A percentile compares a stretch with the other conserved stretches of the same genome.
phyloP scores from a whole-genome alignment of 1,140 invertebrate species.

The Saccostrea glomerata region DNA sequence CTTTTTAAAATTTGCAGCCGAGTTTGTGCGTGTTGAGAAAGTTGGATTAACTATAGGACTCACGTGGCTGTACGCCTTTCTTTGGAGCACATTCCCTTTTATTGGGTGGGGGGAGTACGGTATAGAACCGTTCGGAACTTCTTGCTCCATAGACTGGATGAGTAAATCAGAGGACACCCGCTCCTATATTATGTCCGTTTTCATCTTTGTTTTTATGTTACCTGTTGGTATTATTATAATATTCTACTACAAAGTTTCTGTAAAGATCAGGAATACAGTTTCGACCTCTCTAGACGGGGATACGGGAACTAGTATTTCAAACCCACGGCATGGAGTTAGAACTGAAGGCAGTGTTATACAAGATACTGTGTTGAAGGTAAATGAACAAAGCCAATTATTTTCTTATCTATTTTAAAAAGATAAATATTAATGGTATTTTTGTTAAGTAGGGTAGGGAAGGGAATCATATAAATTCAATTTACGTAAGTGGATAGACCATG shows the following conservation, averaged over 20 bases:
- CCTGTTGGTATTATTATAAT: background rate
- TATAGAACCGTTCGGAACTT: slow-evolving; percentile 55
- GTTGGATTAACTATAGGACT: background rate
- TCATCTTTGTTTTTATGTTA: background rate
- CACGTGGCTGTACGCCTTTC: slow-evolving; percentile 45
- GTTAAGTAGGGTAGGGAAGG: too few relatives aligned
- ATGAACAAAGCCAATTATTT: background rate
- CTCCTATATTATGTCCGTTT: slow-evolving; percentile 44
- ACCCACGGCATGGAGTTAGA: background rate
- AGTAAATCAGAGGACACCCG: background rate
- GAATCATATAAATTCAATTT: too few relatives aligned
- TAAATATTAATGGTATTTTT: too few relatives aligned
- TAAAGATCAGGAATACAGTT: background rate
- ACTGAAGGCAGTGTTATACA: background rate
- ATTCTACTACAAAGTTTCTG: background rate
- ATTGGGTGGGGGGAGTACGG: slow-evolving; percentile 57
- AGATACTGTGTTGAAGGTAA: background rate
- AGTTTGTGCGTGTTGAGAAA: slow-evolving; percentile 25
- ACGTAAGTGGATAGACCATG: too few relatives aligned
- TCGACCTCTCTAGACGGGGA: background rate
- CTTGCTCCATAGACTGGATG: slow-evolving; percentile 57
- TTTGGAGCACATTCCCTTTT: slow-evolving; percentile 56
- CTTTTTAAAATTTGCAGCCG: slow-evolving; percentile 31
- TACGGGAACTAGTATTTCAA: background rate
- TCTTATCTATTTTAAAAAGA: too few relatives aligned